Evolutionary conservation across 2,888 invertebrate genomes (phyloP), one percentile per base, ranked within the genome.

Genomic region (Acronicta leporina): DNA sequence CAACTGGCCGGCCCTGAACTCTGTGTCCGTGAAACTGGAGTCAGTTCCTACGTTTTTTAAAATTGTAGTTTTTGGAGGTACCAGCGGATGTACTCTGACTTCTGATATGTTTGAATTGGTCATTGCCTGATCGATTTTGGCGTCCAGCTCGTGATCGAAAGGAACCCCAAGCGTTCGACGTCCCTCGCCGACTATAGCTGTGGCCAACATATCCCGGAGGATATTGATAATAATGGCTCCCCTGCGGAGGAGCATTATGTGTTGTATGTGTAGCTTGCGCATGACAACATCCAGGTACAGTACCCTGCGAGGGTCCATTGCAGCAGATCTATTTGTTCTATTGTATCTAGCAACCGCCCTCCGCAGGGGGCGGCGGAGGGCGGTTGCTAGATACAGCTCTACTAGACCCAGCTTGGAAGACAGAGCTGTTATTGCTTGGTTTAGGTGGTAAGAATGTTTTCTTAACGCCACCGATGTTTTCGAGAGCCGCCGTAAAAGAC

Each of bases 321-420:
- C 5, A 30, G 14, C 27, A 45, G 45, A 27, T n/a, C n/a, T n/a
- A n/a, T n/a, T n/a, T n/a, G n/a, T n/a, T n/a, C n/a, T n/a, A n/a
- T n/a, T n/a, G n/a, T n/a, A n/a, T n/a, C n/a, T n/a, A n/a, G n/a
- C n/a, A n/a, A n/a, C 45, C 27, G 14, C 27, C 45, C 45, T 14
- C 45, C 30, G 27, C n/a, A 14, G 30, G 30, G 45, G 45, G 45
- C 30, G 45, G 45, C n/a, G 30, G 30, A 45, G 45, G 45, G 45
- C 30, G 45, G 45, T 45, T 44, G 44, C 13, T 30, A 14, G 45
- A 20, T 30, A 45, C 27, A 30, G 45, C 8, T 45, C 14, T 45
- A 5, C 45, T 45, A 45, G 45, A 27, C 10, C 30, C 30, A 13
- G 30, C 45, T 9, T 45, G n/a, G n/a, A n/a, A n/a, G n/a, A n/a